A percentile compares a stretch with the other conserved stretches of the same genome.
Evolutionary conservation across 2,888 invertebrate species (phyloP).

Genomic region (Crossocerus cetratus): DNA sequence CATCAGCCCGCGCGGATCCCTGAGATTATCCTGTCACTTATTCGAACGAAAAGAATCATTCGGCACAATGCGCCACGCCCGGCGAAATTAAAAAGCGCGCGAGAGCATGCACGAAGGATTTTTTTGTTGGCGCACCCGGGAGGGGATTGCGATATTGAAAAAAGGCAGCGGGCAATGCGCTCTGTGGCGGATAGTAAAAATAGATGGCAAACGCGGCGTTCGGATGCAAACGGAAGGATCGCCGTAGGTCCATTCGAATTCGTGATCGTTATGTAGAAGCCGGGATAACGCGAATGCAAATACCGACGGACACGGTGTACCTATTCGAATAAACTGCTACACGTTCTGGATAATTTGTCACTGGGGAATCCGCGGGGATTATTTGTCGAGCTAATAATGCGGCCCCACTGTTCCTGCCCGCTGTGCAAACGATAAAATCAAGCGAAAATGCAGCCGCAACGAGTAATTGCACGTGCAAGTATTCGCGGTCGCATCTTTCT

Average conservation of each 20-base stretch:
- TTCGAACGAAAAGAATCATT: background rate
- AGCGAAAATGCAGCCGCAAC: constrained; percentile 60
- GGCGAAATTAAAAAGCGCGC: background rate
- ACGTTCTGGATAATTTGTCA: constrained; percentile 72
- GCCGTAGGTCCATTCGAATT: constrained; percentile 47
- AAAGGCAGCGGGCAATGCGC: too few species aligned
- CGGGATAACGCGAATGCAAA: constrained; percentile 59
- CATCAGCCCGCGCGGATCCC: too few species aligned
- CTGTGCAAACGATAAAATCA: constrained; percentile 68
- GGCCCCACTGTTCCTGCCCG: constrained; percentile 62
- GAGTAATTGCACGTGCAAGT: constrained; percentile 58
- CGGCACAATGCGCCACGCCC: background rate
- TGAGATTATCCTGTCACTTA: background rate
- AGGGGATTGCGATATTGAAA: too few species aligned
- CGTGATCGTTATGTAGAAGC: constrained; percentile 52
- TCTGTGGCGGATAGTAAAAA: background rate
- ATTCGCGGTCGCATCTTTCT: constrained; percentile 46
- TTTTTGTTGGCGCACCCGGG: too few species aligned
- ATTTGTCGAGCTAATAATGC: constrained; percentile 74
- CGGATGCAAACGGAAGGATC: constrained; percentile 39
- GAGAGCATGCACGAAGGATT: too few species aligned
- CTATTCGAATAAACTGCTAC: constrained; percentile 71
- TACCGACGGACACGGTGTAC: constrained; percentile 59
- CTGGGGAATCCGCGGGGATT: constrained; percentile 72
- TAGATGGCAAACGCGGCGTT: constrained; percentile 27